Percentiles rank a stretch among this genome's conserved stretches.
These are phyloP conservation scores for Idris sp. DNA, from an alignment of 1,140 invertebrate genomes.

Conservation along the genomic window DNA sequence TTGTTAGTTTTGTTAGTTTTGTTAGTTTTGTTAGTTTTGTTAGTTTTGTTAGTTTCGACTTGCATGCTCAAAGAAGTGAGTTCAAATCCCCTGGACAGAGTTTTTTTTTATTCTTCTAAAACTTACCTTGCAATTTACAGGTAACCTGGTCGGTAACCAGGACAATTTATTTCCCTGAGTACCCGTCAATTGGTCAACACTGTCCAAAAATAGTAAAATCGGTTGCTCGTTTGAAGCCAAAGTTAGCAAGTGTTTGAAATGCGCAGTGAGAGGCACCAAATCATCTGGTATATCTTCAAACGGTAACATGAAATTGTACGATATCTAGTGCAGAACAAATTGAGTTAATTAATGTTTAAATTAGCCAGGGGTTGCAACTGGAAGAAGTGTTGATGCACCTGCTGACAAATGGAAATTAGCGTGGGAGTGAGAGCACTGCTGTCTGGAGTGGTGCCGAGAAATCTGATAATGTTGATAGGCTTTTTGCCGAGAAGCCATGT, in stretches of 20 bases:
- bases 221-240: conserved; percentile 89
- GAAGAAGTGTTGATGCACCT: conserved; percentile 83
- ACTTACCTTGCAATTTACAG: conserved; percentile 94
- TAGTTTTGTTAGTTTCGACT: too few relatives aligned
- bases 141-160: conserved; percentile 95
- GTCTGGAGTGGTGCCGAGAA: conserved; percentile 97
- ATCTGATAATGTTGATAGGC: conserved; percentile 93
- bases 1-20: too few relatives aligned
- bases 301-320: conserved; percentile 94
- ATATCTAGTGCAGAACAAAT: conserved; percentile 84
- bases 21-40: too few relatives aligned
- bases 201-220: conserved; percentile 92
- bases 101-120: too few relatives aligned
- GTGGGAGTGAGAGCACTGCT: conserved; percentile 96
- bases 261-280: conserved; percentile 94
- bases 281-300: conserved; percentile 97
- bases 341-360: conserved; percentile 39
- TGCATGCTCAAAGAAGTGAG: too few relatives aligned
- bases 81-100: too few relatives aligned
- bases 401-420: conserved; percentile 96
- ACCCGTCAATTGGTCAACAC: conserved; percentile 96
- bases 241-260: conserved; percentile 95
- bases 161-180: conserved; percentile 96
- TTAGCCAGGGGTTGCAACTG: too few relatives aligned
- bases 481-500: conserved; percentile 86